Evolutionary conservation across 2,113 vertebrate species (phyloP), one percentile per base, ranked within the genome.

Genomic region (Varanus salvator): DNA sequence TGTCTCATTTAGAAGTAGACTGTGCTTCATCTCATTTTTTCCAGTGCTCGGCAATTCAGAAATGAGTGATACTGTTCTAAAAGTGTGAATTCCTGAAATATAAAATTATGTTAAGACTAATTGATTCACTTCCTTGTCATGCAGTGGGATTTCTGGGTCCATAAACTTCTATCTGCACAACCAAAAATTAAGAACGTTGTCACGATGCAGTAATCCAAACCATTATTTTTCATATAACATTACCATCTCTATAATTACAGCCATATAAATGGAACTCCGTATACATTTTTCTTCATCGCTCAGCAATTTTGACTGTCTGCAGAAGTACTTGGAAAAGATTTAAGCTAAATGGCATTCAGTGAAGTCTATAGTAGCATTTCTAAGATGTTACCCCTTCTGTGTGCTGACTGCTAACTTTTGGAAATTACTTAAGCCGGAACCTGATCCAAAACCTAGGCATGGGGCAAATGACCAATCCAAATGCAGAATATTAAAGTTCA

Each of bases 221-320:
- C 90, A 89, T 83, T 94, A 84, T 71, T 72, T 77, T 92, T 54
- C 87, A 0, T 81, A 83, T 68, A 90, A 54, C 77, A 91, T 86
- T 93, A 29, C 48, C 76, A 8, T 89, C 86, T 92, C 90, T 85
- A 38, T 1, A 44, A 38, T 76, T 85, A 9, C 38, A 25, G 12
- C n/a, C 88, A 19, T 52, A 48, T 71, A 71, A 34, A 57, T 69
- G 64, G 44, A 64, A 34, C 12, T 85, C 92, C 25, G 23, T 84
- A 52, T 84, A 52, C 4, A n/a, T 25, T 87, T 94, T 92, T 76
- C 84, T 69, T 85, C 6, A 19, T 81, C 86, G 44, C 85, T 94
- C 91, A 92, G 90, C 85, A 92, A 25, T 84, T 93, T 91, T 92
- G 90, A 76, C 85, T 87, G 83, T 92, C 90, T 94, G 91, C 85